A percentile compares a stretch with the other conserved stretches of the same genome.
phyloP scores from a whole-genome alignment of 2,113 vertebrate genomes.

The Dipodomys stephensi region DNA sequence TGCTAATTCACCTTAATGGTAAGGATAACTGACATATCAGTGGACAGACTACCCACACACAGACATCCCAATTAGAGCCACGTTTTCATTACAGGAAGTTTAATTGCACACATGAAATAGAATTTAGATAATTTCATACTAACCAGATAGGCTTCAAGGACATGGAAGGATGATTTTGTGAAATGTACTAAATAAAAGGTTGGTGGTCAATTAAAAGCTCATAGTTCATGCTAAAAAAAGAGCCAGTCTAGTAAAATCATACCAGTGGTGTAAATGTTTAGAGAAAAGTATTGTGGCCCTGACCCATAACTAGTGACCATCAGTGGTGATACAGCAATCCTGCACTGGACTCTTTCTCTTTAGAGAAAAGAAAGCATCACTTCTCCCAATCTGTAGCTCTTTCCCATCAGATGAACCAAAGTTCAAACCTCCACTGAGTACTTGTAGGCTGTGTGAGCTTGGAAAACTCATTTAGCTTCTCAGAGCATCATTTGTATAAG shows the following conservation, averaged over 20 bases:
- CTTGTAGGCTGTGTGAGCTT: not conserved
- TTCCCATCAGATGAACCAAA: not conserved
- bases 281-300: not conserved
- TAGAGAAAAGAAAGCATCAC: not conserved
- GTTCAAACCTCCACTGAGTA: not conserved
- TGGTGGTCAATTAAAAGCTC: not conserved
- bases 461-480: not conserved
- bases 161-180: conserved; percentile 29
- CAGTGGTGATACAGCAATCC: not conserved
- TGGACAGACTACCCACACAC: not conserved
- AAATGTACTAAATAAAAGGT: conserved; percentile 48
- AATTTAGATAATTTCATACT: not conserved
- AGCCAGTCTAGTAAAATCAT: not conserved
- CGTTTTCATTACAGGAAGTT: conserved; percentile 24
- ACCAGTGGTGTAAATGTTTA: not conserved
- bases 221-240: not conserved
- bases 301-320: not conserved
- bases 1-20: conserved; percentile 19
- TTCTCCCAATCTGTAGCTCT: not conserved
- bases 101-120: conserved; percentile 61
- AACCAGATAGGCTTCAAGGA: conserved; percentile 22
- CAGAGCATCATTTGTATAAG: not conserved
- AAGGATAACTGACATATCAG: not conserved
- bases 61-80: not conserved
- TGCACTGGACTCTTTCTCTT: not conserved